Evolutionary conservation across 2,113 vertebrate genomes (phyloP), one percentile per base, ranked within the genome.

Genomic region (Columba livia): DNA sequence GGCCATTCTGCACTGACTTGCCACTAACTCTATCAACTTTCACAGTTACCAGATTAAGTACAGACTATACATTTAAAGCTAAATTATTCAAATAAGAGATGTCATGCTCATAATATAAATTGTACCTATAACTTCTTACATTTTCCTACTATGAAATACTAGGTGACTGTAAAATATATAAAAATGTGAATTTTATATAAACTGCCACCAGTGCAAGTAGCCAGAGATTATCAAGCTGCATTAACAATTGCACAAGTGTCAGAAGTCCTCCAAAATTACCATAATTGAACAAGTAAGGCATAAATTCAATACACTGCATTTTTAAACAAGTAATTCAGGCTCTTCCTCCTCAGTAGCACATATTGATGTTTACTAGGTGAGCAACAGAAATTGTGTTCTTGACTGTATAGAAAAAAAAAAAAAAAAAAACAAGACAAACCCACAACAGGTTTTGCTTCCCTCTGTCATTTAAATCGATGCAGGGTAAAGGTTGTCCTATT

Each of bases 1-100:
- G 95, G 82, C 93, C 92, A 85, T 97, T 95, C 94, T 96, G 92
- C 96, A 94, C 74, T 90, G 92, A 83, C 80, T 83, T 88, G 9
- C 94, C 90, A 88, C 90, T 93, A 95, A 95, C 89, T 95, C 90
- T 87, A 73, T 73, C 91, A 80, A 69, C 84, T 53, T 70, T 42
- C 85, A 56, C 81, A 77, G 81, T 64, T 86, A 75, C 38, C 84
- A 67, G 72, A 88, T 93, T 78, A 90, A 77, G 51, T 66, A 88
- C 69, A 91, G 69, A 80, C 57, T 73, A 94, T 88, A 44, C 89
- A 61, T 69, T 89, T 79, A 65, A 75, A 92, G 25, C 83, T 74
- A 75, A 95, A 58, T 69, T 90, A 67, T 80, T 91, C 42, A 54
- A 77, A 85, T 73, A 72, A 92, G 34, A 91, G 34, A 57, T 87